phyloP scores from a whole-genome alignment of 1,140 invertebrate species.

The Zaprionus tsacasi region DNA sequence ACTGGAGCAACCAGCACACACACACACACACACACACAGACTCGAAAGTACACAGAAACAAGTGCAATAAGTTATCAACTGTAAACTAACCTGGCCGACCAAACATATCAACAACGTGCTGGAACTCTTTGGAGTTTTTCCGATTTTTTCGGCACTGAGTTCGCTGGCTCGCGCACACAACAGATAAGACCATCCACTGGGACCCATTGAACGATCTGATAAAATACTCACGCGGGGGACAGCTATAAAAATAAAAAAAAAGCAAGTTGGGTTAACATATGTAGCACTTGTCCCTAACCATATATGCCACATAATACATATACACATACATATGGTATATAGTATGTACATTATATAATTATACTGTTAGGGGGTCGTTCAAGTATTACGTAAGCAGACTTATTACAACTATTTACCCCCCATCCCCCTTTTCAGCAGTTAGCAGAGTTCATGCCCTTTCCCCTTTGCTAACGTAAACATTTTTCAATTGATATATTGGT shows the following conservation, averaged over 20 bases:
- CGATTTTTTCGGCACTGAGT: constrained; percentile 3
- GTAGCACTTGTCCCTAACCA: not conserved
- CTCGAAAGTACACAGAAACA: not conserved
- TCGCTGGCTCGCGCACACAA: not conserved
- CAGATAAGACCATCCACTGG: constrained; percentile 3
- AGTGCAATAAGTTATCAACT: constrained; percentile 29
- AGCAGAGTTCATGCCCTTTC: too few species aligned
- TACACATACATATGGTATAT: not conserved
- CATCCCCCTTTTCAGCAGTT: too few species aligned
- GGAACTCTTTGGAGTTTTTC: constrained; percentile 20
- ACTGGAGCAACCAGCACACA: not conserved
- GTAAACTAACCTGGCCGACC: constrained; percentile 32
- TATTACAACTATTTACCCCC: too few species aligned
- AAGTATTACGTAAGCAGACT: too few species aligned
- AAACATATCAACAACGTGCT: constrained; percentile 20
- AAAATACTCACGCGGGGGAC: constrained; percentile 7
- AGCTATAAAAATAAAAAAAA: constrained; percentile 19
- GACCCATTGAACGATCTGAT: constrained; percentile 14
- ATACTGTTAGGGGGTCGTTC: not conserved
- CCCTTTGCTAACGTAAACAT: too few species aligned
- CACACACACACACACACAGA: not conserved
- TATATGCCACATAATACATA: not conserved
- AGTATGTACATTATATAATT: not conserved
- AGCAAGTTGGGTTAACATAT: constrained; percentile 1
- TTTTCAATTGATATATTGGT: too few species aligned